Conservation (phyloP, 2,113 vertebrate species). For the Furnarius figulus region DNA sequence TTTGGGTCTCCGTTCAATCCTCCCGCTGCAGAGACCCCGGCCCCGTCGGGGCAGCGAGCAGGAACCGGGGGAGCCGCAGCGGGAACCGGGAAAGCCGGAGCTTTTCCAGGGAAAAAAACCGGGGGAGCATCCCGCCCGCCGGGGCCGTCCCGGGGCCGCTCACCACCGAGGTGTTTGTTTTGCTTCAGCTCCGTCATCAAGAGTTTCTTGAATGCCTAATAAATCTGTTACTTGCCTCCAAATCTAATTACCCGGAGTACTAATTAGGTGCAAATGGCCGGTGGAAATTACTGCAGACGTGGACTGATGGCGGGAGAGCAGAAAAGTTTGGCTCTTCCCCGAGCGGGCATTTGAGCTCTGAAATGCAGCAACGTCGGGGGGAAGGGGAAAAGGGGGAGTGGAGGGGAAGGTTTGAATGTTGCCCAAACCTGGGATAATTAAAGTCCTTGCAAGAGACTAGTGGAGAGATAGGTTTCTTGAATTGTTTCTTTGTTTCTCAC, state of each 20-base stretch:
- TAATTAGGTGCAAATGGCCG: slow-evolving; percentile 84
- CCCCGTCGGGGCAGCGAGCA: not conserved
- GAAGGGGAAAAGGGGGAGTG: not conserved
- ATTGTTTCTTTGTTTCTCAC: slow-evolving; percentile 87
- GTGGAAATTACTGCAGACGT: slow-evolving; percentile 75
- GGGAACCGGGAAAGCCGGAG: not conserved
- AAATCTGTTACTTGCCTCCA: slow-evolving; percentile 80
- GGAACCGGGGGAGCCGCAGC: not conserved
- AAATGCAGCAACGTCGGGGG: slow-evolving; percentile 75
- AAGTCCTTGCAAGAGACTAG: slow-evolving; percentile 72
- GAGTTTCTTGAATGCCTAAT: slow-evolving; percentile 80
- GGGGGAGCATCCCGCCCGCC: not conserved
- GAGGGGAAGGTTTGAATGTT: slow-evolving; percentile 70
- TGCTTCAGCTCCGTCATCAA: slow-evolving; percentile 80
- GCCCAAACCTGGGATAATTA: slow-evolving; percentile 82
- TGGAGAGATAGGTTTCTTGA: slow-evolving; percentile 83
- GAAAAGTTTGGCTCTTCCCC: slow-evolving; percentile 71
- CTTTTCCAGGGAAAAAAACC: no score
- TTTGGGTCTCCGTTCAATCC: not conserved
- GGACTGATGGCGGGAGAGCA: slow-evolving; percentile 49
- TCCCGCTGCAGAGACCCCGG: not conserved
- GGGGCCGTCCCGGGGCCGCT: not conserved
- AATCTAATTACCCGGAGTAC: slow-evolving; percentile 91
- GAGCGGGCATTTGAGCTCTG: slow-evolving; percentile 80
- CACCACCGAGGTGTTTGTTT: slow-evolving; percentile 79